Conservation (phyloP, 2,797 vertebrate genomes). For the Syncerus caffer region DNA sequence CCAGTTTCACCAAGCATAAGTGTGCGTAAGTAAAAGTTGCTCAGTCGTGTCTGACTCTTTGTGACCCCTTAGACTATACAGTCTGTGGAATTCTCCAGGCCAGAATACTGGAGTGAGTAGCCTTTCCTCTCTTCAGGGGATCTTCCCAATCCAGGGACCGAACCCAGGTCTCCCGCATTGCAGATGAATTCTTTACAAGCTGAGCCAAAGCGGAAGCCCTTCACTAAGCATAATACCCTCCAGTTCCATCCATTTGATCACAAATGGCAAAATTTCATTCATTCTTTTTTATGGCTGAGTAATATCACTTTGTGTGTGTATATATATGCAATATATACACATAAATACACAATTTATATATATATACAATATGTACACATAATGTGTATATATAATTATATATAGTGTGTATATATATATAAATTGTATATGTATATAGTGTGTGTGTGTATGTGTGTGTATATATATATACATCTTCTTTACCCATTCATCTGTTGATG, state of each 20-base stretch:
- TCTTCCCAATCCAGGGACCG: neutral
- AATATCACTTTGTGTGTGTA: neutral
- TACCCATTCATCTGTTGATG: neutral
- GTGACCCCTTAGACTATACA: neutral
- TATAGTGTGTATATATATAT: neutral
- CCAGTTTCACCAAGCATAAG: neutral
- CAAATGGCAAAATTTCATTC: neutral
- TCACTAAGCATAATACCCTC: neutral
- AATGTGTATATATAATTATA: neutral
- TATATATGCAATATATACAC: neutral
- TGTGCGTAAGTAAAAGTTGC: neutral
- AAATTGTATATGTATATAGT: neutral
- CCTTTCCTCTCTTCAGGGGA: neutral
- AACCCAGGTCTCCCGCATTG: neutral
- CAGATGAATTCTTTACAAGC: neutral
- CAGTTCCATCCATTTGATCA: neutral
- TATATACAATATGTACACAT: neutral
- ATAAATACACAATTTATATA: neutral
- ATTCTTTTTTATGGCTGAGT: neutral
- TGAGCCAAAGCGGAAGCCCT: neutral
- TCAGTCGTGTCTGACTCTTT: neutral
- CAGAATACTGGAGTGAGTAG: neutral
- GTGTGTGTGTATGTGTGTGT: neutral
- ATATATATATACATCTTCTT: neutral
- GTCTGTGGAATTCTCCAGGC: neutral